phyloP scores from a whole-genome alignment of 2,113 vertebrate species.

The Dicerorhinus sumatrensis region DNA sequence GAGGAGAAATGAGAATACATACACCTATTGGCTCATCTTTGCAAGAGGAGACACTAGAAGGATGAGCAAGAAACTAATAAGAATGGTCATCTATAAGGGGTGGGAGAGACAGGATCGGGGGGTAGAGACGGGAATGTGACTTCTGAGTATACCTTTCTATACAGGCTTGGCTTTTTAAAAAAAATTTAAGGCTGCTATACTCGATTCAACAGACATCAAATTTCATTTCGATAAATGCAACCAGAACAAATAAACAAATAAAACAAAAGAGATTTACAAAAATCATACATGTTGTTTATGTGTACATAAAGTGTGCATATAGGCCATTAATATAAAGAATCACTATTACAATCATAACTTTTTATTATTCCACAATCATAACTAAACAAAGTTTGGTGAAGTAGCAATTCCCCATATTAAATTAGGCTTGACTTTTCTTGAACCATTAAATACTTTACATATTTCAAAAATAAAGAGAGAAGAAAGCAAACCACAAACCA shows the following conservation, averaged over 20 bases:
- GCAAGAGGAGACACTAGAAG: background rate
- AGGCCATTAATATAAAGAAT: background rate
- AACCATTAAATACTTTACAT: slow-evolving; percentile 6
- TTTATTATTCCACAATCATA: background rate
- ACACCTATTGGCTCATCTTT: background rate
- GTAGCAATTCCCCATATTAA: slow-evolving; percentile 15
- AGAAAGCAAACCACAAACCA: background rate
- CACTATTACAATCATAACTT: background rate
- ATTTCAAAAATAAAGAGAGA: slow-evolving; percentile 4
- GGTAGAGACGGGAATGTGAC: background rate
- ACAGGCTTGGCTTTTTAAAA: background rate
- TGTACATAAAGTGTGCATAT: background rate
- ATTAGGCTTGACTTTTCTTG: slow-evolving; percentile 20
- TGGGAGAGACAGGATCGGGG: background rate
- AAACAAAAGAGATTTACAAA: background rate
- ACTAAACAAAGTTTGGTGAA: slow-evolving; percentile 11
- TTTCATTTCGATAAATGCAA: background rate
- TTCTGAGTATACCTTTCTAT: background rate
- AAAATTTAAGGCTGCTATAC: background rate
- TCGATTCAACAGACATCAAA: background rate
- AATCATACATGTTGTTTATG: background rate
- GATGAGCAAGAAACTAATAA: slow-evolving; percentile 13
- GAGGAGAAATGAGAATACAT: background rate
- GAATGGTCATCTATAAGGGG: background rate
- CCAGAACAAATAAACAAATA: background rate